Conservation (phyloP, 2,113 vertebrate species). For the Plectropomus leopardus region DNA sequence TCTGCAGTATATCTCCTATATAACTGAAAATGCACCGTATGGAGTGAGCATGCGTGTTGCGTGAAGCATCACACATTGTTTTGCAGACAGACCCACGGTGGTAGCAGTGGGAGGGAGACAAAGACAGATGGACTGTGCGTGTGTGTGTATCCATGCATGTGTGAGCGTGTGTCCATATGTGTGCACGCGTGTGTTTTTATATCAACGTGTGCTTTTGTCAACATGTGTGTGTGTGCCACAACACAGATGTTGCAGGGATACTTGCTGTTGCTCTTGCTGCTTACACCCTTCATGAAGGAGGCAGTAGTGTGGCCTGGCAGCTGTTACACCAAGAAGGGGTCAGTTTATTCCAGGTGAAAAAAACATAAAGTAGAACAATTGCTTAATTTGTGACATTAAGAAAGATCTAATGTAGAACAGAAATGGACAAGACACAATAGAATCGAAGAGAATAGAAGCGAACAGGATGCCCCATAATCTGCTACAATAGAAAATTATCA, state of each 20-base stretch:
- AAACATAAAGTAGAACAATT: slow-evolving; percentile 24
- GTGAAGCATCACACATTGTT: slow-evolving; percentile 58
- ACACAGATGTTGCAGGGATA: slow-evolving; percentile 56
- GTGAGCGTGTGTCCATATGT: slow-evolving; percentile 16
- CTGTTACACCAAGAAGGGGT: slow-evolving; percentile 29
- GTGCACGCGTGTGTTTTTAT: slow-evolving; percentile 34
- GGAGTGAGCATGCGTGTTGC: slow-evolving; percentile 59
- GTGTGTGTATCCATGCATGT: background rate
- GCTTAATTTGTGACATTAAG: background rate
- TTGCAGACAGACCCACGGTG: slow-evolving; percentile 58
- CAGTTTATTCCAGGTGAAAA: slow-evolving; percentile 37
- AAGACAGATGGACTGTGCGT: slow-evolving; percentile 63
- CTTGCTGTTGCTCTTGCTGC: slow-evolving; percentile 37
- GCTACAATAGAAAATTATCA: slow-evolving; percentile 58
- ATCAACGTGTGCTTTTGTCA: slow-evolving; percentile 38
- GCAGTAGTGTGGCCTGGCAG: slow-evolving; percentile 49
- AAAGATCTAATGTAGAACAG: slow-evolving; percentile 4
- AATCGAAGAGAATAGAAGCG: slow-evolving; percentile 10
- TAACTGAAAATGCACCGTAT: background rate
- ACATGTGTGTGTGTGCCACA: slow-evolving; percentile 42
- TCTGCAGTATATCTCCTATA: background rate
- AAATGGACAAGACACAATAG: background rate
- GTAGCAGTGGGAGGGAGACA: slow-evolving; percentile 56
- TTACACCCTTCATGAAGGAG: slow-evolving; percentile 27
- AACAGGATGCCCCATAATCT: slow-evolving; percentile 34